phyloP scores from a whole-genome alignment of 2,797 vertebrate species.

The Zalophus californianus region DNA sequence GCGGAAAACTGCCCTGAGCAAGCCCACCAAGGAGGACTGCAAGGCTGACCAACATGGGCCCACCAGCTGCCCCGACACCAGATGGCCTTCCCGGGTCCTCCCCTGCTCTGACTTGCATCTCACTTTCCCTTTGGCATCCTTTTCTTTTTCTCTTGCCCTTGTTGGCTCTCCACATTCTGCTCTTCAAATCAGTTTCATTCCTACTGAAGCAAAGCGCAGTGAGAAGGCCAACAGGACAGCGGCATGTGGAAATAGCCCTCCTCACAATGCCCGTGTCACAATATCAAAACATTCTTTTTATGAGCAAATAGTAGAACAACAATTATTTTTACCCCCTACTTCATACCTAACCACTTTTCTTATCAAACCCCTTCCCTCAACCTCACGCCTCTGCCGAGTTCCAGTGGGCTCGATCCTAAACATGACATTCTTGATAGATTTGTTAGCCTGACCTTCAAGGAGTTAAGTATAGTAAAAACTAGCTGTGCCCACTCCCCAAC shows the following conservation, averaged over 20 bases:
- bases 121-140: background rate
- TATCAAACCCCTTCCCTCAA: background rate
- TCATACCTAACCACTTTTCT: background rate
- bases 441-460: background rate
- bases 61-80: too few relatives aligned
- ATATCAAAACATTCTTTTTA: background rate
- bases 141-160: background rate
- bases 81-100: accelerated
- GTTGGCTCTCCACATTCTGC: background rate
- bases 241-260: background rate
- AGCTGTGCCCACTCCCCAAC: background rate
- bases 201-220: background rate
- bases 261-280: background rate
- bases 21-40: accelerated
- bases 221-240: background rate
- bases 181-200: background rate
- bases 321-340: background rate
- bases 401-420: background rate
- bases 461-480: conserved; percentile 36
- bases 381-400: background rate
- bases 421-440: background rate
- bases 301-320: background rate
- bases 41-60: accelerated
- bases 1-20: background rate
- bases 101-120: background rate